Evolutionary conservation across 2,113 vertebrate species (phyloP).

Genomic region (Irena cyanogastra): DNA sequence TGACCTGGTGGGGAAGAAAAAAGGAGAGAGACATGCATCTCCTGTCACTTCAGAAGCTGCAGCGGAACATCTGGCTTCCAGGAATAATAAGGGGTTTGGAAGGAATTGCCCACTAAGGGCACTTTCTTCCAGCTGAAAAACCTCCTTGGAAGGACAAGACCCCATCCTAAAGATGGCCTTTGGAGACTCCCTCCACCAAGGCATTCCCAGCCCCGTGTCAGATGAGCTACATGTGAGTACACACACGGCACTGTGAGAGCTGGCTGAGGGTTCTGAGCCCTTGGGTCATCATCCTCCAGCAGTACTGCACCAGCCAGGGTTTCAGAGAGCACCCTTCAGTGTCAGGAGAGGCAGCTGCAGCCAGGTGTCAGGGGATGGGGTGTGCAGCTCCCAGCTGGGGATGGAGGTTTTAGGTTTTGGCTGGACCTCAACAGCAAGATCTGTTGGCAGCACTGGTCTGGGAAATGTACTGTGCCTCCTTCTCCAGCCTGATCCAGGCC

Average conservation of each 20-base stretch:
- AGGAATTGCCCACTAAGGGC: not conserved
- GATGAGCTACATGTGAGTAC: not conserved
- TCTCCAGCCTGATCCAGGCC: not conserved
- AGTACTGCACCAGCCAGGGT: not conserved
- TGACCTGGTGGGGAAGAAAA: not conserved
- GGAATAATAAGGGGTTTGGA: not conserved
- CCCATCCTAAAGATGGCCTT: not conserved
- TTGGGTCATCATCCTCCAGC: not conserved
- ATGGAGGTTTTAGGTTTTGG: not conserved
- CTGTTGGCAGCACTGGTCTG: not conserved
- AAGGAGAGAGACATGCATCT: not conserved
- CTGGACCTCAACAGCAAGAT: not conserved
- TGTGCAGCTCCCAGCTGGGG: not conserved
- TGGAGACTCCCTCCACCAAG: fast-evolving
- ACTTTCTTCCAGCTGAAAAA: not conserved
- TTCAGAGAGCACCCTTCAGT: not conserved
- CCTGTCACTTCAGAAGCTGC: not conserved
- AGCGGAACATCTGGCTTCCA: not conserved
- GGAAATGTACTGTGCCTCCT: not conserved
- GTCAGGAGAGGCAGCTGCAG: not conserved
- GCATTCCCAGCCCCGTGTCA: fast-evolving
- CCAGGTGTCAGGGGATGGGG: not conserved
- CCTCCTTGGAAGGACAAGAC: not conserved
- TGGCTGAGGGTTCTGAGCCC: not conserved
- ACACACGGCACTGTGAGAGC: not conserved